These are phyloP conservation scores for Eudemis profundana DNA, from an alignment of 2,888 invertebrate species.

Conservation along the genomic window DNA sequence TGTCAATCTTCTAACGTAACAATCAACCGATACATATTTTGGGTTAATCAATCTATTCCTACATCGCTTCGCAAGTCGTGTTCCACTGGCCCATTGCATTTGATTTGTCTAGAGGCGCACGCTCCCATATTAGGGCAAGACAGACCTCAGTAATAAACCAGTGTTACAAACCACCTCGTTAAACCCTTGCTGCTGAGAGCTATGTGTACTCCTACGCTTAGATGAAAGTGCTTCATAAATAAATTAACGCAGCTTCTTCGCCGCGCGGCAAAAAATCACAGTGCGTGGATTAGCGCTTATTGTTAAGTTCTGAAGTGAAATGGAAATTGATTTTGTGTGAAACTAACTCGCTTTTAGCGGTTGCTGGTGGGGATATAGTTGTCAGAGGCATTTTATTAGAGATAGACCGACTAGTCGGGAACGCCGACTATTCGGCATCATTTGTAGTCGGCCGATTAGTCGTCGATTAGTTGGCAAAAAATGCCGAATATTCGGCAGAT, in stretches of 20 bases:
- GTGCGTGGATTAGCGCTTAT: constrained; percentile 20
- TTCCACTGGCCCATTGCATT: constrained; percentile 8
- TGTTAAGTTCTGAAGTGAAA: constrained; percentile 2
- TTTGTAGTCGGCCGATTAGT: no score
- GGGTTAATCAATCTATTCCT: no score
- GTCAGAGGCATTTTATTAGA: neutral
- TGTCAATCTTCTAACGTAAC: no score
- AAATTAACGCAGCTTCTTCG: constrained; percentile 13
- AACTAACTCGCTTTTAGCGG: neutral
- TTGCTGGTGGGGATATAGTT: neutral
- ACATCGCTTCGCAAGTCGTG: neutral
- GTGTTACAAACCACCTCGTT: constrained; percentile 35
- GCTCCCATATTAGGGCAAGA: constrained; percentile 29
- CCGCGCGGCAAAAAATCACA: constrained; percentile 15
- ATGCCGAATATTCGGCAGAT: no score
- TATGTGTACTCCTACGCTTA: constrained; percentile 32
- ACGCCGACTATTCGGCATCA: no score
- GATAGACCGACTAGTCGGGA: no score
- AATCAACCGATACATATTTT: no score
- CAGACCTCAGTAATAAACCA: constrained; percentile 19
- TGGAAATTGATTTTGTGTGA: constrained; percentile 11
- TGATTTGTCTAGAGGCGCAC: constrained; percentile 17
- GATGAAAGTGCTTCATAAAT: constrained; percentile 5
- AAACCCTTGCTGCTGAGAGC: constrained; percentile 17
- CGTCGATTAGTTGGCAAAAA: no score